Conservation (phyloP, 2,888 invertebrate species). For the Keiferia lycopersicella region DNA sequence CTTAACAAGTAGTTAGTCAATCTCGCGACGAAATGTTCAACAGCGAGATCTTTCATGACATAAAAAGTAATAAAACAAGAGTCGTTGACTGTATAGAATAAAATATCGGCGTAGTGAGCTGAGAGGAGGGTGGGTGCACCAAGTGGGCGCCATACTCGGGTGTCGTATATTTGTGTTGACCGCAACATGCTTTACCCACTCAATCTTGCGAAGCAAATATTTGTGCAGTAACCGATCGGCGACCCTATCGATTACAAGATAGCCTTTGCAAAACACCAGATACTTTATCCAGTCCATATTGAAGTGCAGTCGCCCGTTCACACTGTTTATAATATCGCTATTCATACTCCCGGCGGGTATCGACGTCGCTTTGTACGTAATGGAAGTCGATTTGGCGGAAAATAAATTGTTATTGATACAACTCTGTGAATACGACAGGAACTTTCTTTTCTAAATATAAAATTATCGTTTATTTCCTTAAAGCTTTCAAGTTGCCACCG, state of each 20-base stretch:
- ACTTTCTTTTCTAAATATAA: not conserved
- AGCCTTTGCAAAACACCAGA: slow-evolving; percentile 59
- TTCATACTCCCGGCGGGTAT: slow-evolving; percentile 5
- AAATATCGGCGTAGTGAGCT: slow-evolving; percentile 2
- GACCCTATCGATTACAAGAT: slow-evolving; percentile 65
- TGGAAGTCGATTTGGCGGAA: not conserved
- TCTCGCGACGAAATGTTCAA: slow-evolving; percentile 4
- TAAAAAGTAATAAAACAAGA: slow-evolving; percentile 15
- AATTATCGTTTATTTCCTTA: not conserved
- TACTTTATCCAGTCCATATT: slow-evolving; percentile 42
- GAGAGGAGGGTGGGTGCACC: not conserved
- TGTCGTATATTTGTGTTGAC: slow-evolving; percentile 62
- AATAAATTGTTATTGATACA: slow-evolving; percentile 6
- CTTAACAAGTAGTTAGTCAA: not conserved
- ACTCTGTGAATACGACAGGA: not conserved
- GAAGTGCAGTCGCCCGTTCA: slow-evolving; percentile 34
- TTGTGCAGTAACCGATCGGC: slow-evolving; percentile 64
- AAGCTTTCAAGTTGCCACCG: not conserved
- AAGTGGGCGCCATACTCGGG: slow-evolving; percentile 32
- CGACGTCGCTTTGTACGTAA: slow-evolving; percentile 8
- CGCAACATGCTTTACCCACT: slow-evolving; percentile 50
- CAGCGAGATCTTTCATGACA: not conserved
- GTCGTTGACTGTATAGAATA: slow-evolving; percentile 8
- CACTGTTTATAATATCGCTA: slow-evolving; percentile 15
- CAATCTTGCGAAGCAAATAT: slow-evolving; percentile 65